Evolutionary conservation across 2,888 invertebrate genomes (phyloP), one percentile per base, ranked within the genome.

Genomic region (Drosophila helvetica): DNA sequence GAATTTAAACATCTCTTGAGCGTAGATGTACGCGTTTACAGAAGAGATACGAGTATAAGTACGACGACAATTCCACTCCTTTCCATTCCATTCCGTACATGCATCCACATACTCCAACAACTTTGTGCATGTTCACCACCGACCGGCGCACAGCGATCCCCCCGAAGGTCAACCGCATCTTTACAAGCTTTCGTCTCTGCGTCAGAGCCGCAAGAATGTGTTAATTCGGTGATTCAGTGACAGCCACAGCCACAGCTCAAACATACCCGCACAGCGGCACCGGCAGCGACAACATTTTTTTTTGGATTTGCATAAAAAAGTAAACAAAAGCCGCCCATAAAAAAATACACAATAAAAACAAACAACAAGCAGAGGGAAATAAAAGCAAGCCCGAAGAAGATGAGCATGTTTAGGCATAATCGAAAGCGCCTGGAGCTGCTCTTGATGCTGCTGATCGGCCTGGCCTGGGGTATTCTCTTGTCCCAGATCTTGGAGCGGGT

Each of bases 111-210:
- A 57, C 22, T 15, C 54, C 12, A 38, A 15, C 38, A 5, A 38
- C 15, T 15, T 38, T 38, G 5, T 15, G 38, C 38, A 15, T 38
- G 38, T 38, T 38, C 33, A 33, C 12, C 33, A 12, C 1, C 33
- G 33, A 10, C 12, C 33, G 33, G 33, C 33, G 33, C 4, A 10
- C 33, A 33, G 33, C 33, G 33, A 33, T 33, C 33, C 33, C 27
- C 74, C 54, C 77, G 88, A 82, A 82, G 82, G 82, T 82, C 77
- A 82, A 85, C 82, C 77, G 83, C 82, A 87, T 88, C 88, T 82
- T 71, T 82, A 77, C 77, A 77, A 68, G 79, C 71, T 84, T 84
- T 76, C 58, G 65, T 56, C 65, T 69, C 50, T 64, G 77, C 72
- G 88, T 85, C 82, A 82, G 50, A 67, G 66, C 48, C 60, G 57